These are phyloP conservation scores for Scophthalmus maximus DNA, from an alignment of 2,113 vertebrate genomes.

Conservation along the genomic window DNA sequence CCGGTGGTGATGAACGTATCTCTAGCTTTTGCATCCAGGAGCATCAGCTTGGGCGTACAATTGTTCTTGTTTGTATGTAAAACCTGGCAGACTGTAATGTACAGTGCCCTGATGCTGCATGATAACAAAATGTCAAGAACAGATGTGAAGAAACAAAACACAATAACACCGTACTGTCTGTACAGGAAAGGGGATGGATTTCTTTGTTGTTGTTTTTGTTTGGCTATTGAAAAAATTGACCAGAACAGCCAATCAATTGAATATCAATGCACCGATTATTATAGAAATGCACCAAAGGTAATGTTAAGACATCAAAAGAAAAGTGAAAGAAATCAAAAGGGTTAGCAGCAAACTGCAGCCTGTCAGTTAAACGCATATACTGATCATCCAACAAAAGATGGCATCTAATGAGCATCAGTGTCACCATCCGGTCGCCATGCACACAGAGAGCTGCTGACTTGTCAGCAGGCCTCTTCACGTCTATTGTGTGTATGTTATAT, in stretches of 20 bases:
- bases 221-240: too few relatives aligned
- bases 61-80: not conserved
- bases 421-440: not conserved
- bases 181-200: too few relatives aligned
- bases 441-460: too few relatives aligned
- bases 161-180: not conserved
- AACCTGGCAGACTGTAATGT: not conserved
- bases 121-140: not conserved
- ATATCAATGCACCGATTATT: not conserved
- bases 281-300: not conserved
- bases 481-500: conserved; percentile 26
- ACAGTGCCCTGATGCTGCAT: not conserved
- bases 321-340: not conserved
- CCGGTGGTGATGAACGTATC: not conserved
- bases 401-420: not conserved
- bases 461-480: not conserved
- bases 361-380: too few relatives aligned
- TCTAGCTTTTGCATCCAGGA: conserved; percentile 6
- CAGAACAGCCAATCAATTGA: not conserved
- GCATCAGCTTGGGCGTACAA: not conserved
- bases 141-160: not conserved
- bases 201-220: too few relatives aligned
- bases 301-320: not conserved
- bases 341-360: too few relatives aligned
- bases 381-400: too few relatives aligned